phyloP scores from a whole-genome alignment of 37 sponge, comb jelly and placozoan genomes.

The Ianthella basta region DNA sequence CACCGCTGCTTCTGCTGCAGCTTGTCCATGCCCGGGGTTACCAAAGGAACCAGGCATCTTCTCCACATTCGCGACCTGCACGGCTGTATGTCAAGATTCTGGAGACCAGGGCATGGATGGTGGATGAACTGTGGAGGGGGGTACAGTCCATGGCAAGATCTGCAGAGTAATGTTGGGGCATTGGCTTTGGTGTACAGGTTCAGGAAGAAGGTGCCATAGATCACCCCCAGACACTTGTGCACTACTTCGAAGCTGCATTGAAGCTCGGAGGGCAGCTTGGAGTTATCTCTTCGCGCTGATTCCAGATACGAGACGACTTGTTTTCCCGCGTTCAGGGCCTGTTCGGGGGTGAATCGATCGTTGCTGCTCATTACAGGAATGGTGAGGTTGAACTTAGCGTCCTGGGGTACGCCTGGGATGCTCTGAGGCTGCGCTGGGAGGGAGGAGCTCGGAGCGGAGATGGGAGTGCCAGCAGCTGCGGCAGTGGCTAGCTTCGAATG shows the following conservation, averaged over 20 bases:
- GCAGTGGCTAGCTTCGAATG: background rate
- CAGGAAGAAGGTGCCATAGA: constrained; percentile 76
- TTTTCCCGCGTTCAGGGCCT: constrained; percentile 74
- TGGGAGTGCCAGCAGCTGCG: background rate
- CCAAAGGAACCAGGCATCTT: constrained; percentile 69
- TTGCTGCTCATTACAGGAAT: constrained; percentile 64
- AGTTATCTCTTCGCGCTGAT: background rate
- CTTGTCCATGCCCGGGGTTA: constrained; percentile 74
- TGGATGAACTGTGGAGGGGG: constrained; percentile 82
- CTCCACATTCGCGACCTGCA: constrained; percentile 86
- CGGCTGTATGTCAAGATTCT: constrained; percentile 59
- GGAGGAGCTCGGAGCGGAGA: background rate
- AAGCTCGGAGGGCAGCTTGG: constrained; percentile 56
- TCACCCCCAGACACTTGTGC: constrained; percentile 76
- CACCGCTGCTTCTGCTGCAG: constrained; percentile 76
- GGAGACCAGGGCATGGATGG: constrained; percentile 69
- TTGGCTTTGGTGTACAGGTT: constrained; percentile 80
- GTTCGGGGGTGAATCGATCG: constrained; percentile 69
- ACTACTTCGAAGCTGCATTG: constrained; percentile 77
- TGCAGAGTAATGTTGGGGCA: constrained; percentile 75
- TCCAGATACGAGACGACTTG: constrained; percentile 67
- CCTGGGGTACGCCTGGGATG: background rate
- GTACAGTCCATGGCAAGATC: constrained; percentile 73
- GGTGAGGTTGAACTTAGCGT: no score
- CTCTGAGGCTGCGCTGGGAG: constrained; percentile 32